These are phyloP conservation scores for Telenomus remus DNA, from an alignment of 1,140 invertebrate species.

Conservation along the genomic window DNA sequence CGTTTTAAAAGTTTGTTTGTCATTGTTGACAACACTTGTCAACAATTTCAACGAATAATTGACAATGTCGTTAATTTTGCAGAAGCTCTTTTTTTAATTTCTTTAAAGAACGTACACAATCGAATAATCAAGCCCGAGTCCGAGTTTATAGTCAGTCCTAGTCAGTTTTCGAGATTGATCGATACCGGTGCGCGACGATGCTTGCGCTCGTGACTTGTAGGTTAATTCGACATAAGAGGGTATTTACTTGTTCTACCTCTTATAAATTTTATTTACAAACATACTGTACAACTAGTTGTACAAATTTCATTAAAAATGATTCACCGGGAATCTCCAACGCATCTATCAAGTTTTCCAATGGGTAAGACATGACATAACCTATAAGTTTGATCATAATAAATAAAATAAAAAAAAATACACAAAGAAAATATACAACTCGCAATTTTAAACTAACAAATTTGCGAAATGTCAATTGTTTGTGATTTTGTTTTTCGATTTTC, in stretches of 20 bases:
- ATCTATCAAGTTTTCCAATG: slow-evolving; percentile 22
- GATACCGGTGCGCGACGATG: slow-evolving; percentile 30
- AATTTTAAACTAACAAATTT: too few species aligned
- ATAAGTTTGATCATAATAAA: not conserved
- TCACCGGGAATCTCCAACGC: not conserved
- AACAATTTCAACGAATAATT: too few species aligned
- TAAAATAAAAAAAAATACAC: not conserved
- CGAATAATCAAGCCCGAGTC: too few species aligned
- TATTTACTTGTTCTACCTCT: slow-evolving; percentile 5
- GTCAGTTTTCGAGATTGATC: slow-evolving; percentile 1
- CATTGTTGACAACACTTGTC: too few species aligned
- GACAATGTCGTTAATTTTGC: too few species aligned
- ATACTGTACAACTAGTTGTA: not conserved
- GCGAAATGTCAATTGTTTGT: too few species aligned
- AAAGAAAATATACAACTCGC: too few species aligned
- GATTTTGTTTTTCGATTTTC: too few species aligned
- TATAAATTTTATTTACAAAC: slow-evolving; percentile 2
- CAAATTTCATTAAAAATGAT: slow-evolving; percentile 3
- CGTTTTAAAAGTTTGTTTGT: too few species aligned
- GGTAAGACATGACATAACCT: slow-evolving; percentile 28
- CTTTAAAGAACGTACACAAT: too few species aligned
- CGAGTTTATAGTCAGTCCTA: not conserved
- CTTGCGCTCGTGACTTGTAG: slow-evolving; percentile 22
- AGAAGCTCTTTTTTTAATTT: too few species aligned
- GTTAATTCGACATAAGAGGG: slow-evolving; percentile 17